Conservation (phyloP, 2,888 invertebrate species). For the Campaea margaritaria region DNA sequence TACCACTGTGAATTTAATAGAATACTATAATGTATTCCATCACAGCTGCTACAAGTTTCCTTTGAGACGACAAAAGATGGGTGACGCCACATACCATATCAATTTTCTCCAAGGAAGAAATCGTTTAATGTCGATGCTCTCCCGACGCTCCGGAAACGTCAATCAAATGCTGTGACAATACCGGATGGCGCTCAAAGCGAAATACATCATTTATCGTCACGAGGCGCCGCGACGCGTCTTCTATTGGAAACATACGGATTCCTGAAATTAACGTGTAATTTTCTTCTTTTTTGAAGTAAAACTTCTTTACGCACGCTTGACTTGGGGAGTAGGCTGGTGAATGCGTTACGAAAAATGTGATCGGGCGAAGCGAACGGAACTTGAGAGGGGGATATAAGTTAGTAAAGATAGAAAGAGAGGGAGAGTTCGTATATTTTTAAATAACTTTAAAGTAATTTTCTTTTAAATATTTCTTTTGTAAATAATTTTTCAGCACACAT, state of each 20-base stretch:
- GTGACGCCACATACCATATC: conserved; percentile 8
- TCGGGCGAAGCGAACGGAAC: too few species aligned
- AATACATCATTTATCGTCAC: conserved; percentile 60
- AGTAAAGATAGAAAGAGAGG: too few species aligned
- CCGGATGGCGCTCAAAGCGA: conserved; percentile 54
- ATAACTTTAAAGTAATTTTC: too few species aligned
- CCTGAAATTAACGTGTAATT: background rate
- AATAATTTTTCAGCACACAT: too few species aligned
- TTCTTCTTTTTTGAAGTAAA: too few species aligned
- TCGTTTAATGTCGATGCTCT: conserved; percentile 24
- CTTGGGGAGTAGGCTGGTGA: too few species aligned
- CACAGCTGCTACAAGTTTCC: background rate
- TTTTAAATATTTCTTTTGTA: too few species aligned
- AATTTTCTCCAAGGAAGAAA: conserved; percentile 14
- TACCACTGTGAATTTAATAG: too few species aligned
- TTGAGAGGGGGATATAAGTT: too few species aligned
- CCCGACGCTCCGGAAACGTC: conserved; percentile 46
- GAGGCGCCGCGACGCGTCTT: conserved; percentile 41
- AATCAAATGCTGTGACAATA: conserved; percentile 61
- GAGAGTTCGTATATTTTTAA: too few species aligned
- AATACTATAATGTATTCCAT: background rate
- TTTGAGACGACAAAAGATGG: background rate
- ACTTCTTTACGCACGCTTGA: too few species aligned
- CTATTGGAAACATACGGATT: conserved; percentile 44
- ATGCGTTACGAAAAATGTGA: too few species aligned